Percentiles rank a stretch among this genome's conserved stretches.
These are phyloP conservation scores for Galaxea fascicularis DNA, from an alignment of 92 coral and sea anemone species.

Conservation along the genomic window DNA sequence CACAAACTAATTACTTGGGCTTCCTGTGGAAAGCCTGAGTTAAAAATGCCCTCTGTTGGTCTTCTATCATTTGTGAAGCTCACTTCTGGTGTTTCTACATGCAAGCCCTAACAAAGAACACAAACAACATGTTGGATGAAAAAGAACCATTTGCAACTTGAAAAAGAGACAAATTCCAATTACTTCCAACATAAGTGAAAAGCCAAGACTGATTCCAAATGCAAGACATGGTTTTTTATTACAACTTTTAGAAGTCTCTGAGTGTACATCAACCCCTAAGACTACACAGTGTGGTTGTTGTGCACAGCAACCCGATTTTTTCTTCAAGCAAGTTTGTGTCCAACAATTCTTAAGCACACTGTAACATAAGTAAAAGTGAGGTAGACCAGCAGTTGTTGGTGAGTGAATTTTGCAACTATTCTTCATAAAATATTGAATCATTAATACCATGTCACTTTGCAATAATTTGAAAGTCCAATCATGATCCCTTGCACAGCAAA, in stretches of 20 bases:
- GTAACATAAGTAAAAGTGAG: background rate
- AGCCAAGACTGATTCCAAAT: too few relatives aligned
- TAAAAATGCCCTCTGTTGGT: too few relatives aligned
- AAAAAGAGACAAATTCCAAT: background rate
- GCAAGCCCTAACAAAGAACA: too few relatives aligned
- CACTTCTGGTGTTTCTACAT: too few relatives aligned
- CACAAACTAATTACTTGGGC: background rate
- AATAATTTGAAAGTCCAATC: background rate
- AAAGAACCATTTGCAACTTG: too few relatives aligned
- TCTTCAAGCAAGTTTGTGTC: background rate
- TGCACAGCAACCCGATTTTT: background rate
- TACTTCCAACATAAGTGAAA: background rate
- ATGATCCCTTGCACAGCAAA: background rate
- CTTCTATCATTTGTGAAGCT: too few relatives aligned
- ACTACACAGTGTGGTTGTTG: background rate
- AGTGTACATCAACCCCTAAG: background rate
- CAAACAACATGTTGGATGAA: too few relatives aligned
- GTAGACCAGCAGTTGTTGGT: background rate
- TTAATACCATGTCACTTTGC: background rate
- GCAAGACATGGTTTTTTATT: background rate
- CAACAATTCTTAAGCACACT: background rate
- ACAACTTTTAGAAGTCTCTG: background rate
- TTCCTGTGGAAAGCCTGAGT: too few relatives aligned
- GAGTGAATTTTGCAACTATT: background rate
- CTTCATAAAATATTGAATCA: background rate